Evolutionary conservation across 2,113 vertebrate genomes (phyloP).

Genomic region (Bostrychus sinensis): DNA sequence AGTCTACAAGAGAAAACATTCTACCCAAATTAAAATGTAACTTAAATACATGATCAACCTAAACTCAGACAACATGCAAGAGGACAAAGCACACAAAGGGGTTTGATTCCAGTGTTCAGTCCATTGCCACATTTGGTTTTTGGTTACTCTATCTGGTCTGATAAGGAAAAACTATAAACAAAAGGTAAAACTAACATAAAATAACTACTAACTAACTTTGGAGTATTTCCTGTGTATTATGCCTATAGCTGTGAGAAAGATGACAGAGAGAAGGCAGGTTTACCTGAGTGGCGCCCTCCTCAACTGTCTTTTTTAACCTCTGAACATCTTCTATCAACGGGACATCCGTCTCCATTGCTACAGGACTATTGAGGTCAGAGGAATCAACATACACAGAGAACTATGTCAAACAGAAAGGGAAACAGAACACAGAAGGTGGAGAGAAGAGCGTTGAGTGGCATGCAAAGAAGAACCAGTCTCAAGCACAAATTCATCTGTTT

Average conservation of each 20-base stretch:
- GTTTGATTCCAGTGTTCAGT: conserved; percentile 57
- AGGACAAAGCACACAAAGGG: conserved; percentile 13
- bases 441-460: conserved; percentile 69
- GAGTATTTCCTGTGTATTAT: neutral
- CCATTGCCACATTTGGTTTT: conserved; percentile 14
- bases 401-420: conserved; percentile 84
- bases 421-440: conserved; percentile 51
- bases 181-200: no score
- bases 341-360: conserved; percentile 95
- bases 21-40: neutral
- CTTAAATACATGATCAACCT: neutral
- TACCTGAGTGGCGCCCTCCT: conserved; percentile 92
- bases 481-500: conserved; percentile 32
- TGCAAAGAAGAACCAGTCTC: conserved; percentile 66
- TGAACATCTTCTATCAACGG: conserved; percentile 95
- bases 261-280: conserved; percentile 73
- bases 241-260: conserved; percentile 6
- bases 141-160: neutral
- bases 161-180: neutral
- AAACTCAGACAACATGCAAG: conserved; percentile 24
- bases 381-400: conserved; percentile 87
- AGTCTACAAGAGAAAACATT: neutral
- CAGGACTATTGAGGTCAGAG: conserved; percentile 88
- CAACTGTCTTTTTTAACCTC: conserved; percentile 93
- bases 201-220: neutral